Percentiles rank a stretch among this genome's conserved stretches.
Conservation (phyloP, 2,113 vertebrate genomes). For the Azemiops feae region DNA sequence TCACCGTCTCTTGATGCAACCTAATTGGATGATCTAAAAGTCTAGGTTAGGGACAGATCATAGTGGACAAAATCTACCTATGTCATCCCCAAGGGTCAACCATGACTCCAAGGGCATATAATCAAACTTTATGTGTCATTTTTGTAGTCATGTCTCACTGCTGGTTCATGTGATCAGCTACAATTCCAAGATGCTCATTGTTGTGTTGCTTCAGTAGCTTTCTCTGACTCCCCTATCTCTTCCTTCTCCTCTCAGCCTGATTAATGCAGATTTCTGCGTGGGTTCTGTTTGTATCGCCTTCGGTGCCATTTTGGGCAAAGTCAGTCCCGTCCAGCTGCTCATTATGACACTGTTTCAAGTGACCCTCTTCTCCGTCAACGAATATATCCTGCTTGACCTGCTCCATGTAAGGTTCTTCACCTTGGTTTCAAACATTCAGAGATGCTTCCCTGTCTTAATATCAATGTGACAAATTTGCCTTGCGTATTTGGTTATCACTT, state of each 20-base stretch:
- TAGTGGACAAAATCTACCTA: background rate
- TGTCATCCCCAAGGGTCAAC: background rate
- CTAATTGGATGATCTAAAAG: background rate
- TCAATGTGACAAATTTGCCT: background rate
- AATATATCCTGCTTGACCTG: conserved; percentile 84
- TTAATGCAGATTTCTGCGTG: conserved; percentile 95
- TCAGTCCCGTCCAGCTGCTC: conserved; percentile 89
- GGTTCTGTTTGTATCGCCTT: conserved; percentile 89
- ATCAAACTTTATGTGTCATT: background rate
- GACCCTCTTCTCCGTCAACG: conserved; percentile 88
- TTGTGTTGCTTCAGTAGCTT: background rate
- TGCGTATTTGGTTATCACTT: background rate
- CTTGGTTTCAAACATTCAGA: background rate
- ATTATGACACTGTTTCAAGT: conserved; percentile 91
- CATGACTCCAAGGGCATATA: background rate
- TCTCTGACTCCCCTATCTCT: background rate
- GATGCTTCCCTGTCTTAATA: background rate
- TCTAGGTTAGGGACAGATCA: background rate
- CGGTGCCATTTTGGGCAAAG: conserved; percentile 92
- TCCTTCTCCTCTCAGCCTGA: conserved; percentile 76
- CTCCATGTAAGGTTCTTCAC: conserved; percentile 81
- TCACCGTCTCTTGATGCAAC: background rate
- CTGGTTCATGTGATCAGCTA: background rate
- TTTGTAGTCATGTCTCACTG: background rate
- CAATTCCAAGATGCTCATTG: background rate